Base-by-base conservation (phyloP, 1,140 invertebrate genomes). In the Ceratosolen solmsi region DNA sequence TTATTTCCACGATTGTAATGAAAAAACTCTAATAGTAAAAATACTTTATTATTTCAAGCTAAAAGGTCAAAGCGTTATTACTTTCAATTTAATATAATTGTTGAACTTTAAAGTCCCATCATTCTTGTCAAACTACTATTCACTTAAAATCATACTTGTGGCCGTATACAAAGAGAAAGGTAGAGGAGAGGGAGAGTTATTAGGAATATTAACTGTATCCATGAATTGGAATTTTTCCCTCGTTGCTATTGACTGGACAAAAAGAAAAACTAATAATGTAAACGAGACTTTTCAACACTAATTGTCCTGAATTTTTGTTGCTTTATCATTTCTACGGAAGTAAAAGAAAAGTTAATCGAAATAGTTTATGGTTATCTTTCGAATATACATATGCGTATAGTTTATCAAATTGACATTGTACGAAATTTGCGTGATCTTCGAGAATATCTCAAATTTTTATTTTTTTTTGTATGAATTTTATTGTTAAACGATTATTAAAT, bases 261-360 rank as follows among this genome's bases (percentile, higher is more conserved):
- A 0, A 5, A 20, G 63, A 54, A 41, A 70, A 60, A 27, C 51
- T 77, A 82, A 82, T 82, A 77, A 65, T 74, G 15, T 51, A 20
- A 49, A 72, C 51, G 70, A 70, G 58, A 63, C 65, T 65, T 65
- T 80, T 71, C 56, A 70, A 72, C 51, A 38, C 74, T 82, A 82
- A 82, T 82, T 77, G 58, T 71, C 33, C 38, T 77, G 27, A 51
- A 82, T n/a, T 82, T 56, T 72, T 63, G 41, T 46, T 72, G 51
- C 49, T n/a, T n/a, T n/a, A n/a, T n/a, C n/a, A n/a, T n/a, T n/a
- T n/a, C n/a, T n/a, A n/a, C n/a, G n/a, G n/a, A n/a, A n/a, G n/a
- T n/a, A n/a, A n/a, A n/a, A n/a, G n/a, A n/a, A n/a, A n/a, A n/a
- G n/a, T n/a, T n/a, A n/a, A n/a, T n/a, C n/a, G n/a, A n/a, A n/a